Evolutionary conservation across 2,113 vertebrate species (phyloP).

Genomic region (Dipodomys stephensi): DNA sequence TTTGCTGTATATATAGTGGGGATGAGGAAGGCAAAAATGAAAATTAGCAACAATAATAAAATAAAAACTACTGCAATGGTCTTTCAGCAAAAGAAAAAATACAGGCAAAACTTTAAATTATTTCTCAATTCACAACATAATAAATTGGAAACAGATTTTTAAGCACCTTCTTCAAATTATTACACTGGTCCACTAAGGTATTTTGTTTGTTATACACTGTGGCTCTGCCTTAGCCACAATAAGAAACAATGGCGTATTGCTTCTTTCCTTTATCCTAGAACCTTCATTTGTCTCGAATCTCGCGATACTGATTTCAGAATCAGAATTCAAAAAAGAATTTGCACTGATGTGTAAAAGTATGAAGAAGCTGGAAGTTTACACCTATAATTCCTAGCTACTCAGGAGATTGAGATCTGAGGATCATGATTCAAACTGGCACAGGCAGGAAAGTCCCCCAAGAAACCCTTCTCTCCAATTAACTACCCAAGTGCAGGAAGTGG

Average conservation of each 20-base stretch:
- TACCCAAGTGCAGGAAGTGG: no score
- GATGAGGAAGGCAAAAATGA: neutral
- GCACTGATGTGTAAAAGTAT: neutral
- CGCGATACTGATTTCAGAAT: conserved; percentile 5
- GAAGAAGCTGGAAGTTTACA: neutral
- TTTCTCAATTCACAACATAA: neutral
- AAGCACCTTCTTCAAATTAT: neutral
- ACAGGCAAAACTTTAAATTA: neutral
- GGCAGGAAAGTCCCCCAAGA: no score
- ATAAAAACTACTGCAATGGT: neutral
- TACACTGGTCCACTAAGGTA: neutral
- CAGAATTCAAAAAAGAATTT: neutral
- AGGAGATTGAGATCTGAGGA: no score
- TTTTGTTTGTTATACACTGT: neutral
- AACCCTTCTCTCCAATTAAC: no score
- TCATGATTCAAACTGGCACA: no score
- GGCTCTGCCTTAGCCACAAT: neutral
- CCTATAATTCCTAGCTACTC: no score
- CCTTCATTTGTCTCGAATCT: neutral
- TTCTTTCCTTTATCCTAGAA: neutral
- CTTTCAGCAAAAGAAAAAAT: neutral
- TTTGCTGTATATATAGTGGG: neutral
- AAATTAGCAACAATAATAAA: neutral
- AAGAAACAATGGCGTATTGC: neutral
- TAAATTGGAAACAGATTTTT: neutral